Evolutionary conservation across 2,113 vertebrate genomes (phyloP).

Genomic region (Pheucticus melanocephalus): DNA sequence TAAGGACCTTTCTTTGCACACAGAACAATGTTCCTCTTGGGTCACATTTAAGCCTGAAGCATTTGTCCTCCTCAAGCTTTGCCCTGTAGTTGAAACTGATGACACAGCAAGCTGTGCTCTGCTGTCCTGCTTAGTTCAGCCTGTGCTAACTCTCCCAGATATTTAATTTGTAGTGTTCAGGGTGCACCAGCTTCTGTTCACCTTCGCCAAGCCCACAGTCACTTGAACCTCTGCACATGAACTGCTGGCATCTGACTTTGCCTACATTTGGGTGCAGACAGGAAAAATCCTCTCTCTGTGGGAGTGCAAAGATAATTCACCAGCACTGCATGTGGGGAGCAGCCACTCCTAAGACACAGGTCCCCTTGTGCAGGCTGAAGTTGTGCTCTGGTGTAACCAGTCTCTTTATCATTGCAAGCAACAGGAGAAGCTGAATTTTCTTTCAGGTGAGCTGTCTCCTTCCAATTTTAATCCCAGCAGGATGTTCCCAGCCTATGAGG

Average conservation of each 20-base stretch:
- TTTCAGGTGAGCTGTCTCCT: background rate
- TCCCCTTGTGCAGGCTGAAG: background rate
- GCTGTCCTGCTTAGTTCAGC: background rate
- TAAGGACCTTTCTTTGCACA: background rate
- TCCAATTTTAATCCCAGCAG: background rate
- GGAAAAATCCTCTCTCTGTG: background rate
- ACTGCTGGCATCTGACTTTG: background rate
- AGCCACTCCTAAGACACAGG: background rate
- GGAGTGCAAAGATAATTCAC: background rate
- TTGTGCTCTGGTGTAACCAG: background rate
- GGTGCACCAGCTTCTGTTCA: background rate
- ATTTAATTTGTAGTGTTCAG: background rate
- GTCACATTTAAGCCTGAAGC: background rate
- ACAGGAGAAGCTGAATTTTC: background rate
- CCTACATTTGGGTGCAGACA: background rate
- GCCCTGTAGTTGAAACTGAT: background rate
- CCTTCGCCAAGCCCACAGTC: background rate
- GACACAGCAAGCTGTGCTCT: background rate
- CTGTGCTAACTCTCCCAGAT: background rate
- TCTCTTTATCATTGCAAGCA: background rate
- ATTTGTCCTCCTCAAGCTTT: background rate
- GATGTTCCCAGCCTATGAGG: background rate
- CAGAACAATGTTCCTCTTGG: background rate
- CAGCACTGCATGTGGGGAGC: accelerated
- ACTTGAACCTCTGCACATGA: background rate